phyloP scores from a whole-genome alignment of 2,113 vertebrate genomes.

The Choloepus hoffmanni region DNA sequence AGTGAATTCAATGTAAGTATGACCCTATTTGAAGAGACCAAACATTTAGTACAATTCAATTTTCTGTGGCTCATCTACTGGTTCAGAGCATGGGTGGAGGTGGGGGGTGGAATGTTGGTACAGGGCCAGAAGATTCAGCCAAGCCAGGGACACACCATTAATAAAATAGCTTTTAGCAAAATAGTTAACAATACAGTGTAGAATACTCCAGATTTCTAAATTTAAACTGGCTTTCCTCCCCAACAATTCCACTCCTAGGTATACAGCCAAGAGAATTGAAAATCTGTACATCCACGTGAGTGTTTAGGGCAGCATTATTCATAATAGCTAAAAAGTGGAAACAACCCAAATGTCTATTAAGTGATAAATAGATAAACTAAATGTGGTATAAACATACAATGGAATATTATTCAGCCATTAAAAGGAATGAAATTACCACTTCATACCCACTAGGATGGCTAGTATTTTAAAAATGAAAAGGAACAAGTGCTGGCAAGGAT shows the following conservation, averaged over 20 bases:
- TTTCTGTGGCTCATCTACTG: constrained; percentile 64
- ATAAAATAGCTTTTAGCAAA: constrained; percentile 28
- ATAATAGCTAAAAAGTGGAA: neutral
- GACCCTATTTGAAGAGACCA: constrained; percentile 39
- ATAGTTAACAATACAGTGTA: neutral
- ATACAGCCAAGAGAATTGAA: constrained; percentile 5
- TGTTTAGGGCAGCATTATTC: neutral
- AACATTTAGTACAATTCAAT: constrained; percentile 63
- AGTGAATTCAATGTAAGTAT: constrained; percentile 64
- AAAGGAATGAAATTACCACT: too few species aligned
- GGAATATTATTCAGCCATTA: too few species aligned
- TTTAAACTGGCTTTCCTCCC: constrained; percentile 3
- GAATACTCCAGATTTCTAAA: constrained; percentile 26
- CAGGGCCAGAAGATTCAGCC: neutral
- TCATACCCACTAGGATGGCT: too few species aligned
- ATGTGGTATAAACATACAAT: neutral
- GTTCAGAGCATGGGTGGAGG: neutral
- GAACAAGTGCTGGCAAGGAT: too few species aligned
- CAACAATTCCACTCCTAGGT: neutral
- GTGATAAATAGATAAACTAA: neutral
- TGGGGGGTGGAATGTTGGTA: neutral
- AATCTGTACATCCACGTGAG: neutral
- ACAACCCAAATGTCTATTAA: neutral
- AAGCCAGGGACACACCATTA: neutral
- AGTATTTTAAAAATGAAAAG: too few species aligned